phyloP scores from a whole-genome alignment of 1,140 invertebrate genomes.

The Calosoma granatense region DNA sequence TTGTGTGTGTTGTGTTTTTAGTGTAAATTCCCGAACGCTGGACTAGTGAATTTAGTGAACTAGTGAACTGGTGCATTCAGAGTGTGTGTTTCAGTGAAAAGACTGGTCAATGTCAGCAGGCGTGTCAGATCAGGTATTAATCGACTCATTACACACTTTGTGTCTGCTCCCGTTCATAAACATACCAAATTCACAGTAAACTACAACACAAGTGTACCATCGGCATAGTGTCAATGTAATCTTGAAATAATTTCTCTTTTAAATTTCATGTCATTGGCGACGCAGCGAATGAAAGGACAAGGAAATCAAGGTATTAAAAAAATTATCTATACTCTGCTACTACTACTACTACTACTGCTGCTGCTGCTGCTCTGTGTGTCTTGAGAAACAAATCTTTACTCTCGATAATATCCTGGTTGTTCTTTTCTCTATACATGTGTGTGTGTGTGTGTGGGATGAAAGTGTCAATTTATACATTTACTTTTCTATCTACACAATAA shows the following conservation, averaged over 20 bases:
- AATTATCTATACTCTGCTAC: constrained; percentile 13
- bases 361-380: too few species aligned
- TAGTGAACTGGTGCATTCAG: constrained; percentile 8
- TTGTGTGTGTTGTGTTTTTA: constrained; percentile 9
- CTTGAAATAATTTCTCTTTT: constrained; percentile 24
- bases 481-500: too few species aligned
- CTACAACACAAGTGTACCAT: too few species aligned
- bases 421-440: constrained; percentile 10
- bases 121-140: constrained; percentile 56
- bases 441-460: neutral
- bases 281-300: constrained; percentile 84
- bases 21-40: constrained; percentile 12
- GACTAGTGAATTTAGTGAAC: constrained; percentile 12
- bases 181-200: constrained; percentile 27
- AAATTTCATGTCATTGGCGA: constrained; percentile 40
- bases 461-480: too few species aligned
- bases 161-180: too few species aligned
- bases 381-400: too few species aligned
- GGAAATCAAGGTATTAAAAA: constrained; percentile 55
- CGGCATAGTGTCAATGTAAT: constrained; percentile 2
- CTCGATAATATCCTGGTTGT: too few species aligned
- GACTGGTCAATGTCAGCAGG: constrained; percentile 55
- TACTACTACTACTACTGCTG: too few species aligned
- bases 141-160: constrained; percentile 14
- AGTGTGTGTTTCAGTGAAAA: constrained; percentile 20